Percentiles rank a stretch among this genome's conserved stretches.
phyloP scores from a whole-genome alignment of 2,888 invertebrate species.

The Leucoptera coffeella region DNA sequence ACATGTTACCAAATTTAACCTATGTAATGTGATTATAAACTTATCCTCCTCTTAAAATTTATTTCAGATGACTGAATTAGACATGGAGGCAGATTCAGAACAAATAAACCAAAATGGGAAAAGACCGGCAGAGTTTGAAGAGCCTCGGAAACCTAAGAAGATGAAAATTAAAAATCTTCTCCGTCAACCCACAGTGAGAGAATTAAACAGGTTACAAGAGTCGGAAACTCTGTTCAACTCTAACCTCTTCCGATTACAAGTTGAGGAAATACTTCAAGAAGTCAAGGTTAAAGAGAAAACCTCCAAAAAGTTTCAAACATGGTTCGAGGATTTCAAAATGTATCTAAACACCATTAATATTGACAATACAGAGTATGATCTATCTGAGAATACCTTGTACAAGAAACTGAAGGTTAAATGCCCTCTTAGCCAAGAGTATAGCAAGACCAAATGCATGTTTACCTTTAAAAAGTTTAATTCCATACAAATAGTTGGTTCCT shows the following conservation, averaged over 20 bases:
- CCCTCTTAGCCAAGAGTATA: constrained; percentile 44
- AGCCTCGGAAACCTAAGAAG: constrained; percentile 19
- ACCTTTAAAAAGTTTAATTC: constrained; percentile 61
- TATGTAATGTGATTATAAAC: no score
- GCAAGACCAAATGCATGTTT: constrained; percentile 47
- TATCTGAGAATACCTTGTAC: constrained; percentile 35
- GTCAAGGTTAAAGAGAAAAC: constrained; percentile 64
- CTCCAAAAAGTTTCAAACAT: constrained; percentile 47
- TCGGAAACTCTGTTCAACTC: constrained; percentile 83
- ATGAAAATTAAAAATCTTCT: constrained; percentile 35
- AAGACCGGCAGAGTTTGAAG: constrained; percentile 12
- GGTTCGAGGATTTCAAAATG: constrained; percentile 56
- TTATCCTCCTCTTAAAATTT: no score
- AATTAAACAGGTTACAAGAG: constrained; percentile 74
- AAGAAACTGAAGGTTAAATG: constrained; percentile 45
- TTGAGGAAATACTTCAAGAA: constrained; percentile 70
- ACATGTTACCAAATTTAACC: no score
- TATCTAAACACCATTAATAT: constrained; percentile 47
- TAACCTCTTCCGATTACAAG: constrained; percentile 78
- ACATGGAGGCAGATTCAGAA: constrained; percentile 9
- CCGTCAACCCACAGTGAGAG: constrained; percentile 71
- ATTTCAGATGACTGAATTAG: no score
- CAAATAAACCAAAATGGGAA: constrained; percentile 21
- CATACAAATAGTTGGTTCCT: constrained; percentile 64
- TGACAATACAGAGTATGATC: constrained; percentile 33